Conservation (phyloP, 2,113 vertebrate species). For the Mandrillus leucophaeus region DNA sequence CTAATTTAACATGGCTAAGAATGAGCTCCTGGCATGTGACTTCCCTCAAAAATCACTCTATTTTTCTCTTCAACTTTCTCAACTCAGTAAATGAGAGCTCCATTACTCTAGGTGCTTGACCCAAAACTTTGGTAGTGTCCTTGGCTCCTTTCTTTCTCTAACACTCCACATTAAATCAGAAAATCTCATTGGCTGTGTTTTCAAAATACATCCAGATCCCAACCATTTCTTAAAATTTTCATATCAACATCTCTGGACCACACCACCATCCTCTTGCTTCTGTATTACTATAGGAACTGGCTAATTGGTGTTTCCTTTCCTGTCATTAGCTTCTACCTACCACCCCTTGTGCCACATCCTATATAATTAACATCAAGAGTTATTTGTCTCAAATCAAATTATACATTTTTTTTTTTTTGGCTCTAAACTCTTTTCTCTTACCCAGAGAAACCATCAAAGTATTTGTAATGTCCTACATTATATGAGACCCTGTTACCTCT, state of each 20-base stretch:
- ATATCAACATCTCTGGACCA: neutral
- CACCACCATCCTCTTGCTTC: neutral
- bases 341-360: accelerated
- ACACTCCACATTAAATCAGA: neutral
- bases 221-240: neutral
- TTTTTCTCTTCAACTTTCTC: neutral
- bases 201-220: neutral
- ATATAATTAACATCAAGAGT: neutral
- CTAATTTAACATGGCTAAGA: neutral
- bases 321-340: neutral
- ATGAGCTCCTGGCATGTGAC: neutral
- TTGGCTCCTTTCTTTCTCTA: neutral
- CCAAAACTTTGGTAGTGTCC: neutral
- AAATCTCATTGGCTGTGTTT: neutral
- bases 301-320: neutral
- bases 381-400: neutral
- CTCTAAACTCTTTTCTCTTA: neutral
- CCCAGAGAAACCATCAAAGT: neutral
- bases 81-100: neutral
- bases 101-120: neutral
- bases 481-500: neutral
- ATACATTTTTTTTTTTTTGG: neutral
- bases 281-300: neutral
- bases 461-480: neutral
- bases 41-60: neutral